Conservation (phyloP, 2,888 invertebrate species). For the Exephanes ischioxanthus region DNA sequence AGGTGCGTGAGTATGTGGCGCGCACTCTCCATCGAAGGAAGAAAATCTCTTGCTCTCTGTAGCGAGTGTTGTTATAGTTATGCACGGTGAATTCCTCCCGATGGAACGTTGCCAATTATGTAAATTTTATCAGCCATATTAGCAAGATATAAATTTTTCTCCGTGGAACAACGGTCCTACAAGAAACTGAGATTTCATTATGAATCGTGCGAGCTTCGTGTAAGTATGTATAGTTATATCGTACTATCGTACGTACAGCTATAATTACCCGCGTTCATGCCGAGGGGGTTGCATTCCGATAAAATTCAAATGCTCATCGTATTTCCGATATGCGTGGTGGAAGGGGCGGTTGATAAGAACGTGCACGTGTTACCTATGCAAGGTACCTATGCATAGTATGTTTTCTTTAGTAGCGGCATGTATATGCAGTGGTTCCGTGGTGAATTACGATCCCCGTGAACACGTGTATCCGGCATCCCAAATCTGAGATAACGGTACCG, state of each 20-base stretch:
- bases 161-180: neutral
- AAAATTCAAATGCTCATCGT: slow-evolving; percentile 63
- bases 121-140: neutral
- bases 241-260: slow-evolving; percentile 32
- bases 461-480: slow-evolving; percentile 57
- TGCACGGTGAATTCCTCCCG: neutral
- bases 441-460: slow-evolving; percentile 13
- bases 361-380: neutral
- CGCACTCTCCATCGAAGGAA: slow-evolving; percentile 28
- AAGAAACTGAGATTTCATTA: slow-evolving; percentile 9
- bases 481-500: slow-evolving; percentile 56
- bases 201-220: neutral
- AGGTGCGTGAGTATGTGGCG: slow-evolving; percentile 39
- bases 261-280: slow-evolving; percentile 44
- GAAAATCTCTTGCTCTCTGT: slow-evolving; percentile 18
- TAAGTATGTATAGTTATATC: slow-evolving; percentile 11
- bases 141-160: neutral
- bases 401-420: neutral
- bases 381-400: neutral
- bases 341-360: slow-evolving; percentile 46
- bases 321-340: slow-evolving; percentile 52
- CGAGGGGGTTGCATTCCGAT: slow-evolving; percentile 52
- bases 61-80: neutral
- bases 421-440: neutral
- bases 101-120: neutral